Conservation (phyloP, 1,140 invertebrate genomes). For the Lasioglossum baleicum region DNA sequence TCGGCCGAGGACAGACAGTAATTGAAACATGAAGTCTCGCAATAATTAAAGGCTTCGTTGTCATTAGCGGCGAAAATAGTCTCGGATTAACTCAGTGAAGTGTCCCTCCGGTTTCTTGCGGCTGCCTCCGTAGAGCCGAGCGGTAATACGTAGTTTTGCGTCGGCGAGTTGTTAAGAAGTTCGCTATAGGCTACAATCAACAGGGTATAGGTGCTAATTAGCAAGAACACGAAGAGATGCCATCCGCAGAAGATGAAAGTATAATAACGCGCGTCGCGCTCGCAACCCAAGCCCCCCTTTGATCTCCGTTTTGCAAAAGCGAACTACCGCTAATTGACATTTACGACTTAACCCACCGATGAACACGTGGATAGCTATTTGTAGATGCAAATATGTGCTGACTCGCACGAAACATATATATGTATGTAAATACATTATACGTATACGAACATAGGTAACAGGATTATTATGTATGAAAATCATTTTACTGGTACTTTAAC, state of each 20-base stretch:
- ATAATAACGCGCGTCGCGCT: conserved; percentile 2
- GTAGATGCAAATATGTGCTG: background rate
- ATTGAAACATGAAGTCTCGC: no score
- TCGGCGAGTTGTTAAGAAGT: background rate
- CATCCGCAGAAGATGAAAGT: conserved; percentile 10
- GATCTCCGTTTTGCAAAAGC: background rate
- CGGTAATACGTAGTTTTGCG: background rate
- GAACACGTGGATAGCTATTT: background rate
- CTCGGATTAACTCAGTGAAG: background rate
- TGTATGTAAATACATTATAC: no score
- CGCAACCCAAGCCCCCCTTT: background rate
- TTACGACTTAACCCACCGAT: background rate
- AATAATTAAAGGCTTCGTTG: background rate
- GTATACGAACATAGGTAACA: no score
- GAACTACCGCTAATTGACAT: conserved; percentile 10
- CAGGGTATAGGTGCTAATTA: conserved; percentile 26
- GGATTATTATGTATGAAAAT: no score
- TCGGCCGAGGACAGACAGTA: no score
- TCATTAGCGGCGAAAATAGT: background rate
- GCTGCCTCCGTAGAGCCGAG: no score
- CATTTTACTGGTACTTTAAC: no score
- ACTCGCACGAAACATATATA: no score
- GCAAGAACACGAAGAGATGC: conserved; percentile 21
- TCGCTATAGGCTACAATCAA: conserved; percentile 12
- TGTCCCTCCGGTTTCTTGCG: background rate